A percentile compares a stretch with the other conserved stretches of the same genome.
Conservation (phyloP, 2,113 vertebrate species). For the Thalassarche chlororhynchos region DNA sequence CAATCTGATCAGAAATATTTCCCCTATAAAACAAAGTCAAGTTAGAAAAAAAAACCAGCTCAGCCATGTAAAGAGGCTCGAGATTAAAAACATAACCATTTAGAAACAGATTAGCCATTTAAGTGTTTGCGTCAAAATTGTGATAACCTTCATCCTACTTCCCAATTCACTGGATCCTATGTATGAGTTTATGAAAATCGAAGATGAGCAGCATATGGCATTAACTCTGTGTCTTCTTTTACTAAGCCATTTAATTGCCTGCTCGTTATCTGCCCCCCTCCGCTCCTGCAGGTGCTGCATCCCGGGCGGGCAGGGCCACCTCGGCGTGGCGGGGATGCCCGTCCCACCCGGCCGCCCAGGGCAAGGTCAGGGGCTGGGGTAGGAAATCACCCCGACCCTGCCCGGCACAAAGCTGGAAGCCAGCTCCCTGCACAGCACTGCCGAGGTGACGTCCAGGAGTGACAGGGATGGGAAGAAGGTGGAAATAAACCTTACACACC, state of each 20-base stretch:
- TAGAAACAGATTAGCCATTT: conserved; percentile 39
- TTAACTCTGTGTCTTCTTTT: not conserved
- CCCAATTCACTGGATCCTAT: not conserved
- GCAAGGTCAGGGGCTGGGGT: not conserved
- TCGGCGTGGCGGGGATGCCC: fast-evolving
- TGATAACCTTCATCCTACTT: not conserved
- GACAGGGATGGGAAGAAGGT: not conserved
- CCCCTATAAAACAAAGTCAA: conserved; percentile 63
- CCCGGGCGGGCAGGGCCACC: fast-evolving
- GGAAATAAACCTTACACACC: not conserved
- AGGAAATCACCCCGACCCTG: not conserved
- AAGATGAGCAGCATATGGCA: not conserved
- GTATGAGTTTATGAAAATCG: not conserved
- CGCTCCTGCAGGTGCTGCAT: fast-evolving
- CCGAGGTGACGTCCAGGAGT: not conserved
- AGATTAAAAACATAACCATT: conserved; percentile 40
- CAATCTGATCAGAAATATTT: conserved; percentile 74
- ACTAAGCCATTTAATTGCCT: not conserved
- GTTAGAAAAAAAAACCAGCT: conserved; percentile 9
- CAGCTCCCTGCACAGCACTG: not conserved
- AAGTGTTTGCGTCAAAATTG: not conserved
- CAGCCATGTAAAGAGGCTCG: conserved; percentile 49
- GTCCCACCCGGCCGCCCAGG: fast-evolving
- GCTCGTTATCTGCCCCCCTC: not conserved
- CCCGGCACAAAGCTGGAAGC: not conserved